Evolutionary conservation across 2,113 vertebrate species (phyloP), one percentile per base, ranked within the genome.

Genomic region (Microcebus jonahi): DNA sequence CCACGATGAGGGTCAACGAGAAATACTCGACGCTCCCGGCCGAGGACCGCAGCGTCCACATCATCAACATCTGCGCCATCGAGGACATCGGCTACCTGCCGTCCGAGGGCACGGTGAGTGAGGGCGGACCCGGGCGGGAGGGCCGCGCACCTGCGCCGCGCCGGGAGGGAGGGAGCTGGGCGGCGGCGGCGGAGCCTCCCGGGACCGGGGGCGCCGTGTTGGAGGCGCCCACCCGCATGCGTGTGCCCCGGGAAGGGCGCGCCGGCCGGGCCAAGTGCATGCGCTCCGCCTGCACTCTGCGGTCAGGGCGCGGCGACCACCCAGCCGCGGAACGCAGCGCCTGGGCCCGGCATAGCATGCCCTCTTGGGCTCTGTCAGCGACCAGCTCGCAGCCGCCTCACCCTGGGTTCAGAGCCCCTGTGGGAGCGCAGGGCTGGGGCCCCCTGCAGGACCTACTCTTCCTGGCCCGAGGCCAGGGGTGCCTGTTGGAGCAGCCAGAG

Each of bases 61-160:
- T 98, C 95, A 50, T 97, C 95, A 98, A 97, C 94, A 95, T 98
- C 97, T 97, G 97, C 90, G 97, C 97, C 94, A 97, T 98, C 92
- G 97, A 98, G 76, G 97, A 98, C 92, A 39, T 91, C 39, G 96
- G 97, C 81, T 95, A 90, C 97, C 97, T 97, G 94, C 97, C 92
- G 80, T 97, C 97, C 71, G 97, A 98, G 90, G 97, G 97, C 97
- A 97, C 97, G 95, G 97, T 98, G 96, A 98, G 97, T 97, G 45
- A 45, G 45, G 45, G 90, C 31, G 29, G 73, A 5, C 15, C 50
- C 21, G 5, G 31, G 63, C 8, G 15, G 70, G 75, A 21, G 29
- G 82, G 81, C 92, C 67, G 81, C 45, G 48, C 92, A 90, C 91
- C 93, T 68, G 96, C n/a, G 96, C n/a, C 67, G 42, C 34, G 6